These are phyloP conservation scores for Lepus oiostolus DNA, from an alignment of 2,797 vertebrate genomes.

Conservation along the genomic window DNA sequence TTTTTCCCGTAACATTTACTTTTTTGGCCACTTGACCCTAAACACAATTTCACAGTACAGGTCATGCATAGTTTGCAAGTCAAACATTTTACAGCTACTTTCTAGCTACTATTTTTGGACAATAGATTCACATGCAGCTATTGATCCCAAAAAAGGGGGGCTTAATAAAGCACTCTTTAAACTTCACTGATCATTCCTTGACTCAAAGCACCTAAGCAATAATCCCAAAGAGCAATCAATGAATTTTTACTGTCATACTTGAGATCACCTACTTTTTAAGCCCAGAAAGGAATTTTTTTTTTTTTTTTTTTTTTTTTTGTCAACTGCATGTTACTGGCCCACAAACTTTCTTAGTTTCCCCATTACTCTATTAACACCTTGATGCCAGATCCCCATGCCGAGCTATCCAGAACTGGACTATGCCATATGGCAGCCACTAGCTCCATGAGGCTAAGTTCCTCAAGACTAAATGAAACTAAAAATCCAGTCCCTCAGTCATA, in stretches of 20 bases:
- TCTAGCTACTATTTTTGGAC: constrained; percentile 71
- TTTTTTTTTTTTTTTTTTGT: not conserved
- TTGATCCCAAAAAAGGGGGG: constrained; percentile 62
- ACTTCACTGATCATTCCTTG: constrained; percentile 13
- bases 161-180: constrained; percentile 55
- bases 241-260: constrained; percentile 14
- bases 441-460: not conserved
- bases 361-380: not conserved
- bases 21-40: constrained; percentile 77
- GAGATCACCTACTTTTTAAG: constrained; percentile 50
- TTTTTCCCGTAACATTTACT: constrained; percentile 60
- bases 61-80: constrained; percentile 65
- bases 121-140: constrained; percentile 79
- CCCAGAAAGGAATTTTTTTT: constrained; percentile 35
- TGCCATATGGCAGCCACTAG: not conserved
- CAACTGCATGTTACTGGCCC: constrained; percentile 20
- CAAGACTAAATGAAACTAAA: constrained; percentile 70
- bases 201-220: constrained; percentile 39
- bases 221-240: constrained; percentile 60
- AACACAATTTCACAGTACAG: constrained; percentile 68
- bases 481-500: not conserved
- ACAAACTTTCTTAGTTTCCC: not conserved
- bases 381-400: not conserved
- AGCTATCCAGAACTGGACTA: not conserved
- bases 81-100: constrained; percentile 63